Conservation (phyloP, 2,113 vertebrate species). For the Ptilorrhoa leucosticta region DNA sequence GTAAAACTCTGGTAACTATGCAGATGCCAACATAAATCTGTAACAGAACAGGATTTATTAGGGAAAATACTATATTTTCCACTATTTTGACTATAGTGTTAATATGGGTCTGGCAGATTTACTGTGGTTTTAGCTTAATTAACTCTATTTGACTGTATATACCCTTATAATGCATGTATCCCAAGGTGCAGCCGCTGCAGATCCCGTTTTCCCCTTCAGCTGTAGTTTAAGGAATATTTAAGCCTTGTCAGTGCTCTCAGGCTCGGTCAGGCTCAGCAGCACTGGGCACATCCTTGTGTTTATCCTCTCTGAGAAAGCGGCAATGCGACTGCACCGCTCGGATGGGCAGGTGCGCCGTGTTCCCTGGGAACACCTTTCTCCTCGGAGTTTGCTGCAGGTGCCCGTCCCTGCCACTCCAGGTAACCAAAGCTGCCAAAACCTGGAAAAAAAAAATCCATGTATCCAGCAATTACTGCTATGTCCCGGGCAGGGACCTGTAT, state of each 20-base stretch:
- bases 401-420: background rate
- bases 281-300: rapidly evolving
- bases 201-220: constrained; percentile 2
- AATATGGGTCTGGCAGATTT: constrained; percentile 66
- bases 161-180: constrained; percentile 58
- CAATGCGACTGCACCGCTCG: rapidly evolving
- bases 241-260: background rate
- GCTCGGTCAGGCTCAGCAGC: background rate
- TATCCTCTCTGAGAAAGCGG: background rate
- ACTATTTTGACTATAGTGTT: constrained; percentile 67
- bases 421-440: background rate
- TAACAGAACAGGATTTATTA: constrained; percentile 67
- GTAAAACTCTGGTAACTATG: constrained; percentile 68
- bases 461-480: rapidly evolving
- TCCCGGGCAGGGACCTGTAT: rapidly evolving
- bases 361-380: background rate
- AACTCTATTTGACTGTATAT: constrained; percentile 62
- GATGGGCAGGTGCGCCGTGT: background rate
- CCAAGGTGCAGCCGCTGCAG: constrained; percentile 6
- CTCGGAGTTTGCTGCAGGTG: background rate
- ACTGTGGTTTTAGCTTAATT: constrained; percentile 73
- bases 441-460: rapidly evolving
- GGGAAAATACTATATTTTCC: constrained; percentile 71
- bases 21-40: constrained; percentile 72
- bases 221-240: constrained; percentile 52